phyloP scores from a whole-genome alignment of 2,113 vertebrate species.

The Notechis scutatus region DNA sequence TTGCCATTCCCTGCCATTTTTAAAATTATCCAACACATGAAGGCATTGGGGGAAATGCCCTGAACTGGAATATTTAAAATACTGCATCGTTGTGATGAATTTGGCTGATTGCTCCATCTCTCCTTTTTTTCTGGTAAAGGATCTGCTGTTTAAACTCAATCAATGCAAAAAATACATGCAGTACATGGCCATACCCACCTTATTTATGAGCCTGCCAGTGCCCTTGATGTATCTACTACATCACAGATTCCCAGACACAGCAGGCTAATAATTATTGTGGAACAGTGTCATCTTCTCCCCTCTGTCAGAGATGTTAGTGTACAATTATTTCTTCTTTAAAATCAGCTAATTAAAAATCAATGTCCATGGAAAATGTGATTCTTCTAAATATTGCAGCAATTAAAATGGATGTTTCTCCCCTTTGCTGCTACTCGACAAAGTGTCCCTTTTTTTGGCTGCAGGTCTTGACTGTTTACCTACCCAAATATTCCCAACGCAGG shows the following conservation, averaged over 20 bases:
- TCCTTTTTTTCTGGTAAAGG: not conserved
- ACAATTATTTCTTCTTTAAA: not conserved
- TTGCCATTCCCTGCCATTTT: not conserved
- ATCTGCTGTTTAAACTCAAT: slow-evolving; percentile 11
- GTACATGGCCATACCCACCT: not conserved
- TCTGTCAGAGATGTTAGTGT: not conserved
- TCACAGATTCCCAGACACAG: not conserved
- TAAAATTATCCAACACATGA: not conserved
- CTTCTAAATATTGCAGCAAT: slow-evolving; percentile 8
- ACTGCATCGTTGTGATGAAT: not conserved
- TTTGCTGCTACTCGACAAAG: not conserved
- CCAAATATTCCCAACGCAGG: not conserved
- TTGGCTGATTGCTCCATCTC: slow-evolving; percentile 7
- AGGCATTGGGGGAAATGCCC: not conserved
- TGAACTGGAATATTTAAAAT: not conserved
- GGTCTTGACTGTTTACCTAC: slow-evolving; percentile 17
- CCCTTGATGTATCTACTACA: slow-evolving; percentile 11
- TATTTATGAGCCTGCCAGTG: not conserved
- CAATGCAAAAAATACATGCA: slow-evolving; percentile 43
- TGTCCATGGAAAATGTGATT: slow-evolving; percentile 22
- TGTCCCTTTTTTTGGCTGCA: slow-evolving; percentile 3
- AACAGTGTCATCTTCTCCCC: not conserved
- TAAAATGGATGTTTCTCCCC: slow-evolving; percentile 14
- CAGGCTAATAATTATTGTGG: slow-evolving; percentile 20
- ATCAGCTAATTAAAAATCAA: slow-evolving; percentile 10